Base-by-base conservation (phyloP, 2,797 vertebrate genomes). In the Amniataba percoides region DNA sequence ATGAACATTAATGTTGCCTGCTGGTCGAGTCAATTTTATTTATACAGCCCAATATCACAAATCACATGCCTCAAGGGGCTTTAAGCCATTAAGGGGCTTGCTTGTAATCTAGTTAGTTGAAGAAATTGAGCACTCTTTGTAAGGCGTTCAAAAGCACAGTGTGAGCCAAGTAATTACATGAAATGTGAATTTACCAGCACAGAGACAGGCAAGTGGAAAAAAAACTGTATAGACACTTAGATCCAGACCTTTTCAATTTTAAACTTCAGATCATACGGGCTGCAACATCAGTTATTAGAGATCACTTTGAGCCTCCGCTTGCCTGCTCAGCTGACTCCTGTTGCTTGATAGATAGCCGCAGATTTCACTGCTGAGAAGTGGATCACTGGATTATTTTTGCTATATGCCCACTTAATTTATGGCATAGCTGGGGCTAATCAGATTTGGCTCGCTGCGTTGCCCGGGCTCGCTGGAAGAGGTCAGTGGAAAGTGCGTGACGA, bases 401-500 rank as follows among this genome's bases (percentile, higher is more conserved):
- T 82, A 40, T 88, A 87, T 82, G 71, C 63, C 84, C 74, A 74
- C 74, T 86, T 83, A 77, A 93, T 92, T 90, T 86, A 89, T 90
- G 59, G 87, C 87, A 87, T 89, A 83, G 78, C 88, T 86, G 74
- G 55, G 59, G 58, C 82, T 93, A 92, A 93, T 93, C 88, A 93
- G 83, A 91, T 93, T 93, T 90, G 59, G 39, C 72, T 78, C 15
- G 40, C 80, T 49, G 80, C 69, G 75, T 80, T 76, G 85, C 82
- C 40, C 55, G 1, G 71, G 59, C 79, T 81, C 34, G 52, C 71
- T 91, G 77, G 82, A 83, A 83, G 88, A 76, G 84, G 83, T 93
- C 87, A 89, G 85, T 87, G 88, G 87, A 91, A 88, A 90, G 89
- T 92, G 85, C 74, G 88, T 92, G 85, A 90, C 89, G 82, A 68